phyloP scores from a whole-genome alignment of 2,888 invertebrate genomes.

The Crocallis elinguaria region DNA sequence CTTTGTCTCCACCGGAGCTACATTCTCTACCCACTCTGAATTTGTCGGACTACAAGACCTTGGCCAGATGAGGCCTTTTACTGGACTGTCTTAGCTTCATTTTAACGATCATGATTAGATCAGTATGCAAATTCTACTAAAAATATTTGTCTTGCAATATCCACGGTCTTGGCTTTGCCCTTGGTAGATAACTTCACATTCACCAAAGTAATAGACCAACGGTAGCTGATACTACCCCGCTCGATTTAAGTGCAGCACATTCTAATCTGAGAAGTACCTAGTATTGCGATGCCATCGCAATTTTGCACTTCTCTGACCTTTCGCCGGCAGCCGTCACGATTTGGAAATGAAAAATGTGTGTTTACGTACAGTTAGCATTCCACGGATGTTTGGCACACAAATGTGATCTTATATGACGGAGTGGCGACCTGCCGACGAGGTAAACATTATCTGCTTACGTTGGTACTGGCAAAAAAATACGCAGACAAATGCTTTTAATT shows the following conservation, averaged over 20 bases:
- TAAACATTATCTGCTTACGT: too few species aligned
- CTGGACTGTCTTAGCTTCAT: too few species aligned
- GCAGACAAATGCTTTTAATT: too few species aligned
- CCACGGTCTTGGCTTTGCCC: not conserved
- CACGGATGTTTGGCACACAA: slow-evolving; percentile 28
- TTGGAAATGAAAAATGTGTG: slow-evolving; percentile 6
- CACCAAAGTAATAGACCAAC: slow-evolving; percentile 4
- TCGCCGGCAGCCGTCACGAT: slow-evolving; percentile 30
- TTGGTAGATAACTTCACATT: slow-evolving; percentile 5
- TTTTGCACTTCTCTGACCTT: slow-evolving; percentile 46
- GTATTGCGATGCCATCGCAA: slow-evolving; percentile 17
- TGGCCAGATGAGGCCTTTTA: too few species aligned
- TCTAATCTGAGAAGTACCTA: slow-evolving; percentile 38
- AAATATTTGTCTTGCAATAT: not conserved
- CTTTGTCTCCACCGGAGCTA: too few species aligned
- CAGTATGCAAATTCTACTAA: not conserved
- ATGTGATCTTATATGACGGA: not conserved
- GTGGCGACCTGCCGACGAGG: too few species aligned
- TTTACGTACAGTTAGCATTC: slow-evolving; percentile 21
- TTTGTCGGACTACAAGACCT: too few species aligned
- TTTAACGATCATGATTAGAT: not conserved
- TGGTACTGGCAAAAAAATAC: not conserved
- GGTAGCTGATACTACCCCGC: slow-evolving; percentile 9
- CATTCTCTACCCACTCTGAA: too few species aligned
- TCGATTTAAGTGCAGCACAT: slow-evolving; percentile 20